A percentile compares a stretch with the other conserved stretches of the same genome.
These are phyloP conservation scores for Amphipyra berbera DNA, from an alignment of 2,888 invertebrate species.

Conservation along the genomic window DNA sequence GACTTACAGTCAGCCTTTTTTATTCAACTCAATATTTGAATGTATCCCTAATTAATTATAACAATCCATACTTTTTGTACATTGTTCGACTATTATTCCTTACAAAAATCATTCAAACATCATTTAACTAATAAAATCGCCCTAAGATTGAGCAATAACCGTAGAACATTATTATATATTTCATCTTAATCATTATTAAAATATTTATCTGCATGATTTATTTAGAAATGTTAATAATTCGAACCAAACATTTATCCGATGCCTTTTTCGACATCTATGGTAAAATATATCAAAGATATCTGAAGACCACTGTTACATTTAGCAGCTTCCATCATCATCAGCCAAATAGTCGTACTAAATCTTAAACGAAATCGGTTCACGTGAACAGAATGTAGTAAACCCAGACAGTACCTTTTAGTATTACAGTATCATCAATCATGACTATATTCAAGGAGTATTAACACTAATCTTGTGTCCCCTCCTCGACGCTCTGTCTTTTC, in stretches of 20 bases:
- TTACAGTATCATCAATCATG: background rate
- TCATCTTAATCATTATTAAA: slow-evolving; percentile 9
- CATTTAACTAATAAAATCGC: slow-evolving; percentile 24
- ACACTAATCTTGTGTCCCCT: slow-evolving; percentile 89
- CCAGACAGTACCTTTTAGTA: background rate
- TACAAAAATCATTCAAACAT: slow-evolving; percentile 32
- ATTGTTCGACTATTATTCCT: slow-evolving; percentile 55
- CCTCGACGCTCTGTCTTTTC: slow-evolving; percentile 84
- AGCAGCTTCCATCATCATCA: no score
- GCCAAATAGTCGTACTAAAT: no score
- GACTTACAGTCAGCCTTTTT: slow-evolving; percentile 66
- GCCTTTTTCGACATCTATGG: no score
- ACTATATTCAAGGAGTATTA: slow-evolving; percentile 88
- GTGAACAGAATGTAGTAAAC: background rate
- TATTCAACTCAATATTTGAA: slow-evolving; percentile 45
- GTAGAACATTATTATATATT: slow-evolving; percentile 1
- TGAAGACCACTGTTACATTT: no score
- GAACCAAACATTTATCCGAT: background rate
- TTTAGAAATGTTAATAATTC: slow-evolving; percentile 11
- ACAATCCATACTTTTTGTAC: slow-evolving; percentile 67
- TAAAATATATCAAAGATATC: no score
- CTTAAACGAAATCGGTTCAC: no score
- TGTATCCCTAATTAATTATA: slow-evolving; percentile 54
- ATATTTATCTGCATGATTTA: slow-evolving; percentile 7
- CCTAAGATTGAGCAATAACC: slow-evolving; percentile 24